Evolutionary conservation across 2,888 invertebrate genomes (phyloP).

Genomic region (Lamellibrachia satsuma): DNA sequence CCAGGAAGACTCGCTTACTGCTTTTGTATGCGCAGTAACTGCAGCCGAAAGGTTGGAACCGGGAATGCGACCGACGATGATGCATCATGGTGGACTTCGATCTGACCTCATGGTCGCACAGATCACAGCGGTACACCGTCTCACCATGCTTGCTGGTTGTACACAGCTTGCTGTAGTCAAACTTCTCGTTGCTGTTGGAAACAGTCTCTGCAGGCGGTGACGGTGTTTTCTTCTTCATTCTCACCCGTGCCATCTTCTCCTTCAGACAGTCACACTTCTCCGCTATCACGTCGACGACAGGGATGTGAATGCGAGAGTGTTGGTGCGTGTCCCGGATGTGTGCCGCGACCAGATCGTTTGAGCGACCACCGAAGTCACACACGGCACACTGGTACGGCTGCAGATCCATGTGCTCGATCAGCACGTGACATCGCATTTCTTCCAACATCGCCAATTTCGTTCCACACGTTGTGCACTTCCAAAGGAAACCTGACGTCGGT

Average conservation of each 20-base stretch:
- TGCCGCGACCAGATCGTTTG: slow-evolving; percentile 24
- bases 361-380: slow-evolving; percentile 35
- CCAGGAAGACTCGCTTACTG: neutral
- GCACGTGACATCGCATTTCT: slow-evolving; percentile 28
- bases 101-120: neutral
- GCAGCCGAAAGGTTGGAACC: neutral
- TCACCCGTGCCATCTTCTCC: slow-evolving; percentile 28
- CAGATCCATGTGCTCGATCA: slow-evolving; percentile 34
- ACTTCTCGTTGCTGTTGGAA: neutral
- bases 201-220: neutral
- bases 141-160: neutral
- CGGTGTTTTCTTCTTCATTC: neutral
- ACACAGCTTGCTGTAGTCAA: neutral
- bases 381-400: slow-evolving; percentile 38
- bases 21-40: neutral
- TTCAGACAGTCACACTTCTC: slow-evolving; percentile 34
- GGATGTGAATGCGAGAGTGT: slow-evolving; percentile 30
- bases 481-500: neutral
- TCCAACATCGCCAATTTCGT: neutral
- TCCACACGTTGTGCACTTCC: neutral
- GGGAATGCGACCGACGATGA: neutral
- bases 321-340: slow-evolving; percentile 34
- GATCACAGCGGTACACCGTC: neutral
- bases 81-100: neutral
- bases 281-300: slow-evolving; percentile 32